A percentile compares a stretch with the other conserved stretches of the same genome.
Conservation (phyloP, 1,140 invertebrate species). For the Helicoverpa zea region DNA sequence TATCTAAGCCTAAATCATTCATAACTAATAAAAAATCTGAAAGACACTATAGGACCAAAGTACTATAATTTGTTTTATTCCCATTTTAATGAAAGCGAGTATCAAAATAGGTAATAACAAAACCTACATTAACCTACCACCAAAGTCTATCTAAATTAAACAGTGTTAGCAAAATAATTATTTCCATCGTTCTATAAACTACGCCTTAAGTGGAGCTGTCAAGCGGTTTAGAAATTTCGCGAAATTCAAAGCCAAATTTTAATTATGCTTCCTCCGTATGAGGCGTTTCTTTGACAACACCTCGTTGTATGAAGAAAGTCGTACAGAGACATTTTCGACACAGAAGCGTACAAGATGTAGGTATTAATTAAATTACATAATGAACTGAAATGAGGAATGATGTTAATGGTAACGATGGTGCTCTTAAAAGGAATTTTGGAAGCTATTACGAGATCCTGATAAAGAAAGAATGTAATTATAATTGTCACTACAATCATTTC, state of each 20-base stretch:
- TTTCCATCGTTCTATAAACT: slow-evolving; percentile 27
- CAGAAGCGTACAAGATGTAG: background rate
- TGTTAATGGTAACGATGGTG: background rate
- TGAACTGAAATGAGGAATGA: background rate
- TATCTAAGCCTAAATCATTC: too few relatives aligned
- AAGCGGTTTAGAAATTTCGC: slow-evolving; percentile 5
- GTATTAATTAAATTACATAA: slow-evolving; percentile 30
- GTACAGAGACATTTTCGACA: slow-evolving; percentile 20
- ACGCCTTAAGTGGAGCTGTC: slow-evolving; percentile 15
- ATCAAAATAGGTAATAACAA: too few relatives aligned
- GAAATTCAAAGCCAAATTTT: slow-evolving; percentile 46
- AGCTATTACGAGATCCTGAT: background rate
- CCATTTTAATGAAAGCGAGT: too few relatives aligned
- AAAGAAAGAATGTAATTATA: too few relatives aligned
- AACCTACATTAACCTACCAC: background rate
- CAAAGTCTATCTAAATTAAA: background rate
- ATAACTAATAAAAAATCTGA: too few relatives aligned
- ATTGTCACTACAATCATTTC: too few relatives aligned
- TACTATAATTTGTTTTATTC: too few relatives aligned
- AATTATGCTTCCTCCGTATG: slow-evolving; percentile 27
- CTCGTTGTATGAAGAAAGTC: slow-evolving; percentile 24
- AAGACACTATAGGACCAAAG: too few relatives aligned
- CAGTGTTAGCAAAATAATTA: slow-evolving; percentile 17
- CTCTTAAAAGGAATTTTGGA: background rate
- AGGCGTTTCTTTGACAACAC: slow-evolving; percentile 42